Conservation (phyloP, 1,140 invertebrate species). For the Geopemphigus sp. region DNA sequence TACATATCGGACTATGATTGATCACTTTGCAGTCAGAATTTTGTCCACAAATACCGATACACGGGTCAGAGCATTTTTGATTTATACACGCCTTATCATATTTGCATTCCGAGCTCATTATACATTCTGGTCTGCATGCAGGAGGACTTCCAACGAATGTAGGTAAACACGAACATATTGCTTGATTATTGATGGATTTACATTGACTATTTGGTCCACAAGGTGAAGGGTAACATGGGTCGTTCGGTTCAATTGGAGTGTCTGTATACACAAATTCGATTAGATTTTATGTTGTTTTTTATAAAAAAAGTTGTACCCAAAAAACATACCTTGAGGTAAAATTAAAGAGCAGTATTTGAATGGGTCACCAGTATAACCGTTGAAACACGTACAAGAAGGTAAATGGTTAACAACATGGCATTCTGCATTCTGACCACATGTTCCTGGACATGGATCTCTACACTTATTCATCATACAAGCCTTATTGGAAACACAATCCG, state of each 20-base stretch:
- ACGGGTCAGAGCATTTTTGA: slow-evolving; percentile 61
- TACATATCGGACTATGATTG: slow-evolving; percentile 63
- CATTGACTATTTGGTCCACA: slow-evolving; percentile 62
- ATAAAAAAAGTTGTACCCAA: slow-evolving; percentile 30
- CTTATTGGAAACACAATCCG: slow-evolving; percentile 66
- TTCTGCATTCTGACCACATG: slow-evolving; percentile 60
- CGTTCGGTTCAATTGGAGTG: slow-evolving; percentile 52
- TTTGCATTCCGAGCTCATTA: slow-evolving; percentile 58
- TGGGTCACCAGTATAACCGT: slow-evolving; percentile 62
- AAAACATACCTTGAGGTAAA: slow-evolving; percentile 51
- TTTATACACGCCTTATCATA: slow-evolving; percentile 58
- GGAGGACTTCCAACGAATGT: slow-evolving; percentile 60
- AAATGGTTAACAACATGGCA: slow-evolving; percentile 62
- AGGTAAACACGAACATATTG: slow-evolving; percentile 59
- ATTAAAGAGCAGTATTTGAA: slow-evolving; percentile 57
- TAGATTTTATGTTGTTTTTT: not conserved
- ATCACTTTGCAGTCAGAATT: slow-evolving; percentile 60
- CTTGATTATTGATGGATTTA: slow-evolving; percentile 58
- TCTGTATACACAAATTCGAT: not conserved
- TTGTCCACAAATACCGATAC: slow-evolving; percentile 58
- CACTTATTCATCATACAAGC: slow-evolving; percentile 70
- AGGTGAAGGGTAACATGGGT: slow-evolving; percentile 61
- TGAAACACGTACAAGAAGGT: slow-evolving; percentile 61
- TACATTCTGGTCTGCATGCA: slow-evolving; percentile 59
- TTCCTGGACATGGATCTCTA: slow-evolving; percentile 65